Base-by-base conservation (phyloP, 2,888 invertebrate species). In the Malacosoma neustria region DNA sequence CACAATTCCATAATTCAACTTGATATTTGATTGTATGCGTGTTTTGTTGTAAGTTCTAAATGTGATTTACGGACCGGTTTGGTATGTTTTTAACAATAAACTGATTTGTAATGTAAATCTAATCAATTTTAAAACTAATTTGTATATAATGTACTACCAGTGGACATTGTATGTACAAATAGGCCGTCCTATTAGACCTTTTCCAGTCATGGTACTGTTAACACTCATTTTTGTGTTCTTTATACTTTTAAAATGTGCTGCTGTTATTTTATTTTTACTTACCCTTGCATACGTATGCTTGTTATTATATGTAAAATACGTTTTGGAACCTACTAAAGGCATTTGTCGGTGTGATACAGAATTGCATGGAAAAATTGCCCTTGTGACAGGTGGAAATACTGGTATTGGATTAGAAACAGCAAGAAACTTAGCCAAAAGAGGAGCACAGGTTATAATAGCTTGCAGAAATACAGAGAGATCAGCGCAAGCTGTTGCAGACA, bases 391-490 rank as follows among this genome's bases (percentile, higher is more conserved):
- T 4, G 89, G 93, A 0, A 94, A 93, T 63, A 90, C 91, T 1
- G 95, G 95, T 2, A 93, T 95, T 45, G 95, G 95, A 2, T 89
- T 90, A 59, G 93, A 92, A 74, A 91, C 92, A 0, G 92, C 89
- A 0, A 74, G 75, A 41, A 91, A 91, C 49, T 69, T 95, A 44
- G 93, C 93, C 0, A 79, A 75, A 43, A 74, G 92, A 39, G 90
- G 91, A 4, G 95, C 92, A 1, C 91, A 87, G 61, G 72, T 81
- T 15, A 62, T 76, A 41, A 92, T 96, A 89, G 95, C 94, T 1
- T 94, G 94, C 61, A 45, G 50, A 31, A 48, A 52, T 34, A 44
- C 35, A 3, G 42, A 84, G 5, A 90, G 89, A 69, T 93, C 95
- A 53, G 90, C 92, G 77, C 73, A 81, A 84, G 87, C 90, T 0